Evolutionary conservation across 2,888 invertebrate genomes (phyloP).

Genomic region (Suillia variegata): DNA sequence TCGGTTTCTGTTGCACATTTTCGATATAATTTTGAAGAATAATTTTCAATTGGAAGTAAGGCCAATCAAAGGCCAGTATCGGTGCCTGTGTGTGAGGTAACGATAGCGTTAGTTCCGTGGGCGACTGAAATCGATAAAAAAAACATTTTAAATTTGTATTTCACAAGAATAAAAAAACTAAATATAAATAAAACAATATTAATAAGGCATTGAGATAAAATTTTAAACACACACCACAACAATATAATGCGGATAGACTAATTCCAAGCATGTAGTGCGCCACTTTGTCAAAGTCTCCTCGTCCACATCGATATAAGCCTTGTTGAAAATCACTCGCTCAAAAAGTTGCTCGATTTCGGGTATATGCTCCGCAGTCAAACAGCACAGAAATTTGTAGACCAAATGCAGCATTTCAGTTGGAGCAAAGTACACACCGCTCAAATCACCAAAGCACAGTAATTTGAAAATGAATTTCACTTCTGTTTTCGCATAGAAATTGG

Average conservation of each 20-base stretch:
- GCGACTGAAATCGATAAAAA: constrained; percentile 37
- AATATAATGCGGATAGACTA: constrained; percentile 62
- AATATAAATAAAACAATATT: neutral
- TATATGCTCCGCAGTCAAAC: constrained; percentile 67
- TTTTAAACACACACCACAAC: constrained; percentile 46
- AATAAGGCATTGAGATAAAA: neutral
- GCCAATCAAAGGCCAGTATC: constrained; percentile 80
- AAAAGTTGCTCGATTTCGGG: constrained; percentile 66
- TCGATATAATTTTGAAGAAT: constrained; percentile 54
- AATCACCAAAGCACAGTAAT: constrained; percentile 47
- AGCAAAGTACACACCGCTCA: constrained; percentile 42
- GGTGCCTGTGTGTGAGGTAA: constrained; percentile 67
- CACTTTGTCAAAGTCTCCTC: constrained; percentile 64
- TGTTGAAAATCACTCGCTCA: constrained; percentile 67
- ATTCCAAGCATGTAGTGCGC: constrained; percentile 62
- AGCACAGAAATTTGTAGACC: constrained; percentile 68
- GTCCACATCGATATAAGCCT: constrained; percentile 65
- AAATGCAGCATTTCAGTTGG: constrained; percentile 52
- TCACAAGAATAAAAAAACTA: neutral
- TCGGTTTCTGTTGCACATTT: constrained; percentile 45
- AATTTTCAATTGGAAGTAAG: constrained; percentile 70
- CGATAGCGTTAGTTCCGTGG: constrained; percentile 61
- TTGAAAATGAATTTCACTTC: constrained; percentile 64
- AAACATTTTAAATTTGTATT: neutral
- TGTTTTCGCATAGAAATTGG: constrained; percentile 65